Evolutionary conservation across 2,888 invertebrate species (phyloP).

Genomic region (Hylaea fasciaria): DNA sequence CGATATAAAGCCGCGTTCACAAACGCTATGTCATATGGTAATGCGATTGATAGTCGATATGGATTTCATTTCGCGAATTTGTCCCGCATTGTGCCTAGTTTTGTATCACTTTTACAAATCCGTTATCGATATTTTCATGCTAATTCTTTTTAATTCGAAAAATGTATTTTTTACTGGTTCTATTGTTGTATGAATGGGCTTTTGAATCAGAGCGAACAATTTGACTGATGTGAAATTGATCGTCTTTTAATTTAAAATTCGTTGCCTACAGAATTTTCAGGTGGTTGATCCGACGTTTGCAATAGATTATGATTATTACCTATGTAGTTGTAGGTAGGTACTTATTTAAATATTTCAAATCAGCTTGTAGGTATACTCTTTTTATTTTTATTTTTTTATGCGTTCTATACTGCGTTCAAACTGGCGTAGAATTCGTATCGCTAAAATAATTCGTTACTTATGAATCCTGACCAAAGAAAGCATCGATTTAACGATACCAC

Average conservation of each 20-base stretch:
- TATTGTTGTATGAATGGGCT: conserved; percentile 47
- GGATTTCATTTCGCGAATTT: conserved; percentile 73
- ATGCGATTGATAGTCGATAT: conserved; percentile 69
- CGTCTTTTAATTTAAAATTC: conserved; percentile 32
- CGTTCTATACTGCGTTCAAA: too few relatives aligned
- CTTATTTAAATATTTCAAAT: conserved; percentile 11
- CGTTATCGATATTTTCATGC: conserved; percentile 76
- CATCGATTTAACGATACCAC: conserved; percentile 20
- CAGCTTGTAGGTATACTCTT: background rate
- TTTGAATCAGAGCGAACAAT: conserved; percentile 11
- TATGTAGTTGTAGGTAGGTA: too few relatives aligned
- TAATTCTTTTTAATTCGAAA: conserved; percentile 57
- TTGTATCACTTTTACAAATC: conserved; percentile 67
- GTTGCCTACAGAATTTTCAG: conserved; percentile 5
- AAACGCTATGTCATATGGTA: conserved; percentile 65
- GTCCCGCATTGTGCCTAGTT: conserved; percentile 70
- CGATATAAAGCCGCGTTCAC: conserved; percentile 46
- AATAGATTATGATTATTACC: conserved; percentile 8
- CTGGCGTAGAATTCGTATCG: too few relatives aligned
- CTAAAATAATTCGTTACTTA: too few relatives aligned
- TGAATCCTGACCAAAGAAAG: too few relatives aligned
- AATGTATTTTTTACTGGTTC: conserved; percentile 42
- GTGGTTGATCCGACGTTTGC: conserved; percentile 27
- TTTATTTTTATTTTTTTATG: too few relatives aligned
- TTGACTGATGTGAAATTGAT: conserved; percentile 30